Conservation (phyloP, 2,797 vertebrate species). For the Onychomys leucogaster region DNA sequence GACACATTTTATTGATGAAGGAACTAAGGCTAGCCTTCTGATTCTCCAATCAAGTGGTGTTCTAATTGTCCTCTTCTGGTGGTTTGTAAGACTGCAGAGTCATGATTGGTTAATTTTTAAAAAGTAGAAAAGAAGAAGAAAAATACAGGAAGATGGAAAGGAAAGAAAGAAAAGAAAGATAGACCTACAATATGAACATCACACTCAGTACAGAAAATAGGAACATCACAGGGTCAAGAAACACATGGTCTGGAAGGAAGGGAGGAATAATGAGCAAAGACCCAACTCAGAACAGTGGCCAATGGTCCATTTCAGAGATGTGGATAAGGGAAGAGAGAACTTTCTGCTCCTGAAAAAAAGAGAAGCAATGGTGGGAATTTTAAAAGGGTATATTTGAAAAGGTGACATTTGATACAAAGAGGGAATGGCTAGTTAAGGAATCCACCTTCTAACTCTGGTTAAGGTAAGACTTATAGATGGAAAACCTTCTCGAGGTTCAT, state of each 20-base stretch:
- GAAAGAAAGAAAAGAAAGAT: neutral
- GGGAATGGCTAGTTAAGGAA: no score
- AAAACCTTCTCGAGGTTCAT: neutral
- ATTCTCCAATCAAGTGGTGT: neutral
- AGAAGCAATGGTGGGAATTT: neutral
- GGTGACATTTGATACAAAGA: neutral
- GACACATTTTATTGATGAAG: neutral
- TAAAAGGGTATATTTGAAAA: neutral
- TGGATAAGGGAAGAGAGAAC: neutral
- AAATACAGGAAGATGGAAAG: neutral
- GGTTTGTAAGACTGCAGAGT: neutral
- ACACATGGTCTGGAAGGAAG: neutral
- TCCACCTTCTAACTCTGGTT: neutral
- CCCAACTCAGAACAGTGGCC: neutral
- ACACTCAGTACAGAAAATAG: neutral
- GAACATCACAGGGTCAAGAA: neutral
- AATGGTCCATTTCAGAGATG: neutral
- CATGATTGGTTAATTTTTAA: neutral
- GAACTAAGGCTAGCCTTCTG: neutral
- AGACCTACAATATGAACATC: accelerated
- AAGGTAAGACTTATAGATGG: neutral
- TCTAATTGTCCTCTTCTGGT: no score
- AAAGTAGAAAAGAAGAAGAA: neutral
- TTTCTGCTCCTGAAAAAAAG: neutral
- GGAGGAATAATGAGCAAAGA: neutral